A percentile compares a stretch with the other conserved stretches of the same genome.
Evolutionary conservation across 2,797 vertebrate species (phyloP).

Genomic region (Poecilia wingei): DNA sequence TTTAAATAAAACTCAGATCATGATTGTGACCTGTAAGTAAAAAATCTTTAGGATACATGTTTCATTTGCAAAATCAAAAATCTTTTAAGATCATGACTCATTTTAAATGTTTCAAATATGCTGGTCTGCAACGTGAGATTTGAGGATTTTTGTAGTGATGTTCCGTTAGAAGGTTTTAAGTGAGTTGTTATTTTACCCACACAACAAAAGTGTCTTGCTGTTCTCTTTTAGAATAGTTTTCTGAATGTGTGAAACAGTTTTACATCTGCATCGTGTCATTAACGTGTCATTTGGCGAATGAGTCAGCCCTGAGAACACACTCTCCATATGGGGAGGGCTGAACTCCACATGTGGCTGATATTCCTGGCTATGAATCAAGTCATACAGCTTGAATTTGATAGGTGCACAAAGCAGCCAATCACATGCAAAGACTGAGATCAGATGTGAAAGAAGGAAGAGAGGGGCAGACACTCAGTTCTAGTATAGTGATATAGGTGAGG

Average conservation of each 20-base stretch:
- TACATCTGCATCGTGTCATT: neutral
- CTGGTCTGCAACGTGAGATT: neutral
- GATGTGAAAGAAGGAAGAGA: neutral
- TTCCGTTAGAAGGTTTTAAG: neutral
- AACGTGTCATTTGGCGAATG: neutral
- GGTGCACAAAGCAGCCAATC: neutral
- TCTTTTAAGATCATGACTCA: neutral
- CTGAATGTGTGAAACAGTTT: neutral
- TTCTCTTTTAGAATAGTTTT: neutral
- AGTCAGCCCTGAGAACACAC: neutral
- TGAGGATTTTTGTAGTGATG: neutral
- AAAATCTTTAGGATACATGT: neutral
- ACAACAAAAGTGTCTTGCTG: neutral
- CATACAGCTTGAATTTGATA: neutral
- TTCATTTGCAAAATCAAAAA: neutral
- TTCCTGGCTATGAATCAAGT: neutral
- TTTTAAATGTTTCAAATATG: neutral
- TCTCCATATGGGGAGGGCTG: neutral
- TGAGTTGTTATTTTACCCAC: neutral
- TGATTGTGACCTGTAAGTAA: neutral
- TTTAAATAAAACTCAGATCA: neutral
- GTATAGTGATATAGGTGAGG: neutral
- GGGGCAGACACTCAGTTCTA: neutral
- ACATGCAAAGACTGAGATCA: neutral
- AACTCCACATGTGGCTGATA: neutral